Evolutionary conservation across 2,113 vertebrate genomes (phyloP), one percentile per base, ranked within the genome.

Genomic region (Galbula dea): DNA sequence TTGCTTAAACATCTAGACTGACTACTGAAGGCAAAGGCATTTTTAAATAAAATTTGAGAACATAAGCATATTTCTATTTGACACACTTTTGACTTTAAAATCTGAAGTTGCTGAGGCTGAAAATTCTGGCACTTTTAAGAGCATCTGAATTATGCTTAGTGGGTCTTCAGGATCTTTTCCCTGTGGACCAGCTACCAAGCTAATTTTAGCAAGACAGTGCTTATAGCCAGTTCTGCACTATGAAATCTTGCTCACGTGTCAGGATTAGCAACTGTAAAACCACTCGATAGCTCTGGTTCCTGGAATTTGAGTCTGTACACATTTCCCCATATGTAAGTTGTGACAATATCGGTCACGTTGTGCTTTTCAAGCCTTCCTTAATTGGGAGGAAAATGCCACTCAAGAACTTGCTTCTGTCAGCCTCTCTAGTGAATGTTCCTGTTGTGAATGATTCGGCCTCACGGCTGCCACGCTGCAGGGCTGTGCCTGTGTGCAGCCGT

Each of bases 401-500:
- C 20, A 23, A 41, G 48, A 55, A 7, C 17, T 57, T 48, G 36
- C 12, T 69, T 82, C 46, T 82, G 20, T 43, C 23, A 11, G 0
- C 48, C 20, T 88, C 27, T 19, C 22, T 24, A 6, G 75, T 41
- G 41, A 88, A 14, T 1, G 1, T 65, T 76, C 11, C n/a, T 41
- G 11, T 18, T 78, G 18, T 15, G 57, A 61, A 19, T 10, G 24
- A 2, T 32, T 9, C 7, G 7, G 39, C 12, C 46, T 17, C 0
- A 0, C 2, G 15, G 7, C 24, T 1, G 4, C 62, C 12, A 0
- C 0, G 9, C 41, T 77, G 59, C 34, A 63, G 68, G 22, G 8
- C 11, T 23, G 36, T 39, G 26, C 9, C 20, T 24, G 9, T 7
- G n/a, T 6, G 29, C 49, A 30, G 10, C 26, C 0, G 0, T 16